A percentile compares a stretch with the other conserved stretches of the same genome.
These are phyloP conservation scores for Taphrorychus bicolor DNA, from an alignment of 2,888 invertebrate genomes.

Conservation along the genomic window DNA sequence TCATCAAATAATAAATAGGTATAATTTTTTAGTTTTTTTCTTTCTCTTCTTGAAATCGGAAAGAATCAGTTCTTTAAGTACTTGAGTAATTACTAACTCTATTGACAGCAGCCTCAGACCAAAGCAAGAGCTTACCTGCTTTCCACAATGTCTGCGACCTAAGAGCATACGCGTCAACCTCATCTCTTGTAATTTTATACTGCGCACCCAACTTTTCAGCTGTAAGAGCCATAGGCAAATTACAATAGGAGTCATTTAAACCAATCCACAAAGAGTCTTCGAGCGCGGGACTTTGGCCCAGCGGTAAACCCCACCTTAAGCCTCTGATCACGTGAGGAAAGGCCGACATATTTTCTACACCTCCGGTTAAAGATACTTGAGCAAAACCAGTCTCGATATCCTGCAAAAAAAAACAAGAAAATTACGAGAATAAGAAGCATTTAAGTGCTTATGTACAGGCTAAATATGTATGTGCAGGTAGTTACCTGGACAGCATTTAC, in stretches of 20 bases:
- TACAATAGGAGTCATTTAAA: slow-evolving; percentile 86
- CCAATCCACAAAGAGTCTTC: slow-evolving; percentile 93
- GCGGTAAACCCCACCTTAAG: slow-evolving; percentile 84
- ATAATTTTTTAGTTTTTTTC: too few species aligned
- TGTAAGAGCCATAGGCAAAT: slow-evolving; percentile 94
- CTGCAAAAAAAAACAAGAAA: slow-evolving; percentile 50
- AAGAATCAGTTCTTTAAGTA: too few species aligned
- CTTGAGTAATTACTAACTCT: too few species aligned
- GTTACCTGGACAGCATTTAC: slow-evolving; percentile 90
- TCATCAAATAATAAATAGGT: too few species aligned
- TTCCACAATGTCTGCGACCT: slow-evolving; percentile 90
- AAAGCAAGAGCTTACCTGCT: slow-evolving; percentile 63
- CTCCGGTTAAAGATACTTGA: slow-evolving; percentile 87
- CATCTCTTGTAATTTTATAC: slow-evolving; percentile 79
- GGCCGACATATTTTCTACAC: slow-evolving; percentile 96
- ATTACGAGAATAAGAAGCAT: neutral
- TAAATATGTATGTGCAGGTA: too few species aligned
- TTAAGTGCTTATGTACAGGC: too few species aligned
- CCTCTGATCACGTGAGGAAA: slow-evolving; percentile 86
- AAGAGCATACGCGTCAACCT: slow-evolving; percentile 85
- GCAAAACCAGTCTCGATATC: slow-evolving; percentile 87
- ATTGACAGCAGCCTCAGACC: neutral
- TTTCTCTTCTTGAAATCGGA: too few species aligned
- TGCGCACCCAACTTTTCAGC: slow-evolving; percentile 92
- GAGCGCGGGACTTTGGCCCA: slow-evolving; percentile 78